Conservation (phyloP, 2,797 vertebrate species). For the Centropyge bicolor region DNA sequence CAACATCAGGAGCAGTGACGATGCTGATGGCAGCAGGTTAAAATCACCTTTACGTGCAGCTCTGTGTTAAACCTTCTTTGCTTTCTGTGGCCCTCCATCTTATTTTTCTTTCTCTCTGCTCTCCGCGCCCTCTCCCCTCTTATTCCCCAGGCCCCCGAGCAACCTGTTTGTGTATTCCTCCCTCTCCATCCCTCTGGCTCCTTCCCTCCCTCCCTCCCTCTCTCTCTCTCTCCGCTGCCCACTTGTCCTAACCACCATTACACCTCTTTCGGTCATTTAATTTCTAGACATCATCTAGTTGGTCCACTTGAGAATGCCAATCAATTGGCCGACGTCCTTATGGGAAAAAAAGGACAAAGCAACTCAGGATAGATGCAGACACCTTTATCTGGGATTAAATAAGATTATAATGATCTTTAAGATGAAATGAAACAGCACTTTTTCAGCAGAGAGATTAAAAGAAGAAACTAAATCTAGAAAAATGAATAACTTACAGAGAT, state of each 20-base stretch:
- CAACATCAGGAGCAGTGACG: slow-evolving; percentile 43
- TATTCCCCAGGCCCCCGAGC: slow-evolving; percentile 78
- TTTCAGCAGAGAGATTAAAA: slow-evolving; percentile 26
- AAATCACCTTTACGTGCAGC: slow-evolving; percentile 43
- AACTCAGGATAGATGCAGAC: slow-evolving; percentile 15
- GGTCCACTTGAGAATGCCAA: slow-evolving; percentile 65
- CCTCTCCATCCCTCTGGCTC: slow-evolving; percentile 32
- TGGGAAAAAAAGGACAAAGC: slow-evolving; percentile 28
- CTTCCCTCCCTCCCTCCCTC: slow-evolving; percentile 58
- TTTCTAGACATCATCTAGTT: slow-evolving; percentile 67
- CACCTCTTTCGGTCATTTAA: slow-evolving; percentile 65
- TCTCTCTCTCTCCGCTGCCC: slow-evolving; percentile 32
- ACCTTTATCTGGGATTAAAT: slow-evolving; percentile 41
- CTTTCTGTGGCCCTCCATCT: slow-evolving; percentile 65
- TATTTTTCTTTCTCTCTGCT: slow-evolving; percentile 63
- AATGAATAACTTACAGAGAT: slow-evolving; percentile 8
- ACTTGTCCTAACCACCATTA: slow-evolving; percentile 66
- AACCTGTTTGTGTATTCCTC: slow-evolving; percentile 84
- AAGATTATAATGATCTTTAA: slow-evolving; percentile 12
- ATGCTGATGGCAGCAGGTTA: slow-evolving; percentile 37
- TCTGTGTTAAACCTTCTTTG: slow-evolving; percentile 47
- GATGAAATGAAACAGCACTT: slow-evolving; percentile 18
- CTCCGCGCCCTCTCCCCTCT: slow-evolving; percentile 25
- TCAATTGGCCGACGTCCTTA: slow-evolving; percentile 56
- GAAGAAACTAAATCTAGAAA: not conserved